Evolutionary conservation across 2,797 vertebrate species (phyloP).

Genomic region (Centropyge bicolor): DNA sequence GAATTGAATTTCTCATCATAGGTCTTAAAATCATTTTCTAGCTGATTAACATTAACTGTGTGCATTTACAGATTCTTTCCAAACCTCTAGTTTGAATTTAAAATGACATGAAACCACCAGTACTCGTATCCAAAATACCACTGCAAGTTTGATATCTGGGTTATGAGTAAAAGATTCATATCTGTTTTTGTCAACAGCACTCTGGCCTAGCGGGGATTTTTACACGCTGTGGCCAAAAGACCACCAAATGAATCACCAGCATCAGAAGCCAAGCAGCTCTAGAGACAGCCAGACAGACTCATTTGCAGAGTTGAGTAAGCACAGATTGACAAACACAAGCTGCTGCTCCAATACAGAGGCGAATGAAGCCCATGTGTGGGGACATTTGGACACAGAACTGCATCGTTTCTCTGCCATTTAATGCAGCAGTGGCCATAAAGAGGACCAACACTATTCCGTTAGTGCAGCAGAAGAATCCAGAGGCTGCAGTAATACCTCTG

Average conservation of each 20-base stretch:
- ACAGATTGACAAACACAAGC: slow-evolving; percentile 71
- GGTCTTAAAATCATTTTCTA: too few relatives aligned
- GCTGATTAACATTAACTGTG: too few relatives aligned
- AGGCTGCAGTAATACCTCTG: neutral
- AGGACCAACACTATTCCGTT: neutral
- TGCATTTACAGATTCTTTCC: too few relatives aligned
- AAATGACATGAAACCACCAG: neutral
- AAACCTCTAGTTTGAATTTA: neutral
- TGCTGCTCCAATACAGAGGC: slow-evolving; percentile 43
- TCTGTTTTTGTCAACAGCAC: slow-evolving; percentile 27
- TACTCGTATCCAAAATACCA: neutral
- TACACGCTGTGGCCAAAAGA: slow-evolving; percentile 27
- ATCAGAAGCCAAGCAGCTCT: slow-evolving; percentile 47
- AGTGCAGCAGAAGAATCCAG: neutral
- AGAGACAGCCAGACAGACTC: slow-evolving; percentile 33
- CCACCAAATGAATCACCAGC: slow-evolving; percentile 37
- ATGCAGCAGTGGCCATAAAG: slow-evolving; percentile 21
- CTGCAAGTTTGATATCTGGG: neutral
- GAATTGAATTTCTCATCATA: too few relatives aligned
- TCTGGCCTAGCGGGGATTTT: slow-evolving; percentile 2
- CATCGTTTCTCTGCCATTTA: slow-evolving; percentile 24
- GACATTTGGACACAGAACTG: slow-evolving; percentile 9
- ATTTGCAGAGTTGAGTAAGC: slow-evolving; percentile 57
- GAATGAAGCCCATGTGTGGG: slow-evolving; percentile 9
- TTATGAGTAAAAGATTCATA: neutral